Base-by-base conservation (phyloP, 2,888 invertebrate genomes). In the Macrostomum cliftonense region DNA sequence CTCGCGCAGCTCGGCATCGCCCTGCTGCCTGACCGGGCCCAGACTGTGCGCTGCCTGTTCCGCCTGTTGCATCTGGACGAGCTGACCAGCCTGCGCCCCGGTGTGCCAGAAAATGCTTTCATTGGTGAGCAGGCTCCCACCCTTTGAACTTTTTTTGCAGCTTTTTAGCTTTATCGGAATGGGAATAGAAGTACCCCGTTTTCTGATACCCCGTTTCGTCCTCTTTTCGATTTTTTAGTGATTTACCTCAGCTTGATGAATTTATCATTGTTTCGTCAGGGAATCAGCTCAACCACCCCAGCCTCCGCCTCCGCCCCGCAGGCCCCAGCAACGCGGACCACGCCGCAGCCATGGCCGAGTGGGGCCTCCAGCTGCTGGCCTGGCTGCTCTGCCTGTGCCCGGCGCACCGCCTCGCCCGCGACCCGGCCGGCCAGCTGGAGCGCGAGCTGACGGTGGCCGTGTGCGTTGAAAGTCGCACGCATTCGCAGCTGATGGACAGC, bases 401-500 rank as follows among this genome's bases (percentile, higher is more conserved):
- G 21, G 78, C 20, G 74, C 74, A 58, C 42, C 53, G 17, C 75
- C 37, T 12, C 21, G 40, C 39, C 71, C 72, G 49, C 70, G 63
- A 54, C 28, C 28, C 28, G 28, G 28, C 28, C 28, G 57, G 78
- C 44, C 82, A 83, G 52, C 78, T 79, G 20, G 86, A 88, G 61
- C 82, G 86, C 61, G 83, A 87, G 63, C 78, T 83, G 55, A 76
- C 78, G 1, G 28, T 28, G 28, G 28, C 28, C 28, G 28, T 95
- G 44, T 87, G 89, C 57, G 88, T 89, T 67, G 81, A 82, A 37
- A 89, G 93, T 71, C 85, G 87, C 70, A 91, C 91, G 0, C 91
- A 93, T 73, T 88, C 87, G 56, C 89, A 91, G 66, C 75, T 95
- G 43, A 79, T 87, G 71, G 93, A 93, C 70, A 74, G 85, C 51